Evolutionary conservation across 2,113 vertebrate species (phyloP).

Genomic region (Thymallus thymallus): DNA sequence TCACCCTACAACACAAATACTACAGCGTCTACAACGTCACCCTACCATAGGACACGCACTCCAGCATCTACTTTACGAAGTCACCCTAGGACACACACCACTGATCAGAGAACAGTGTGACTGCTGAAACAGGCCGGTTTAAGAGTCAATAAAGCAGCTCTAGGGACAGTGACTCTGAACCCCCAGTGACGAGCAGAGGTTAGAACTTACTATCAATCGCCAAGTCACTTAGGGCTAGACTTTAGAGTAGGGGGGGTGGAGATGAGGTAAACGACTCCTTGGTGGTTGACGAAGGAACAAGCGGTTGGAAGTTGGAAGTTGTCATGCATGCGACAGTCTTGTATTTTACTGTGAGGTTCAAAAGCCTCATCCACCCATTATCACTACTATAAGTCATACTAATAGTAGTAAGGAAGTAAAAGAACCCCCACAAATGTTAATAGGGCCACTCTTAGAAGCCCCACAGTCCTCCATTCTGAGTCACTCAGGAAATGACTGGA

Average conservation of each 20-base stretch:
- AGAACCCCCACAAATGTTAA: too few relatives aligned
- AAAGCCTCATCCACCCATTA: neutral
- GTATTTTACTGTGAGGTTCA: neutral
- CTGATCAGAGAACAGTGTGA: conserved; percentile 25
- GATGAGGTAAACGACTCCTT: too few relatives aligned
- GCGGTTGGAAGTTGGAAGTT: too few relatives aligned
- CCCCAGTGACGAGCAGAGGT: too few relatives aligned
- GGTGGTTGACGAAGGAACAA: too few relatives aligned
- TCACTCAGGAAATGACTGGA: conserved; percentile 60
- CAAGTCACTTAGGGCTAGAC: neutral
- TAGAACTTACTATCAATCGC: neutral
- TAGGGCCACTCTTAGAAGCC: too few relatives aligned
- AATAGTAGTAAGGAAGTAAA: too few relatives aligned
- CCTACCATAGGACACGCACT: neutral
- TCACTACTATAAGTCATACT: too few relatives aligned
- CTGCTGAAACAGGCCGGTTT: neutral
- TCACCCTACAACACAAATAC: conserved; percentile 5
- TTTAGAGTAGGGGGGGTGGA: too few relatives aligned
- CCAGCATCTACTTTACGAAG: too few relatives aligned
- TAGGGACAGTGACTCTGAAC: neutral
- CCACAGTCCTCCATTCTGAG: conserved; percentile 25
- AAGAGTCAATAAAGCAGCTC: neutral
- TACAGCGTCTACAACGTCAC: conserved; percentile 15
- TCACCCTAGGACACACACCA: conserved; percentile 3
- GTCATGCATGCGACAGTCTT: too few relatives aligned